Evolutionary conservation across 2,888 invertebrate genomes (phyloP).

Genomic region (Patella pellucida): DNA sequence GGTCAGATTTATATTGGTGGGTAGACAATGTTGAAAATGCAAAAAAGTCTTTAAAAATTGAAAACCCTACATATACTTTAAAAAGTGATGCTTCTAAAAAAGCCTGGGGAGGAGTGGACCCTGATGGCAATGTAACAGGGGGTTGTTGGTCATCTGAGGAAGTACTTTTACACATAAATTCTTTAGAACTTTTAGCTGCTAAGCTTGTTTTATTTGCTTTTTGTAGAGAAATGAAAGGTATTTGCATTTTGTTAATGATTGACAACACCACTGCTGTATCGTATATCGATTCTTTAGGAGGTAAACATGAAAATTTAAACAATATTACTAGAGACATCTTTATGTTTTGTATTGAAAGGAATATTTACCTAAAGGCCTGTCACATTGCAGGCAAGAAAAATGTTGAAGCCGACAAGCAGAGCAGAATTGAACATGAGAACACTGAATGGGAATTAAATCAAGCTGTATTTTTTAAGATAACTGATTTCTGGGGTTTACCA

Average conservation of each 20-base stretch:
- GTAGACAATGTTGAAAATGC: background rate
- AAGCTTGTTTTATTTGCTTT: background rate
- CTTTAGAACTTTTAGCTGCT: background rate
- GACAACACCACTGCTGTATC: background rate
- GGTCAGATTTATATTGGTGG: background rate
- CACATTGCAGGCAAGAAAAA: constrained; percentile 16
- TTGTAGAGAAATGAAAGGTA: background rate
- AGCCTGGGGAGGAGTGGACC: background rate
- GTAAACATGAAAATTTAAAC: background rate
- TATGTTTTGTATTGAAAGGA: constrained; percentile 14
- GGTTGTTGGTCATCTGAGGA: background rate
- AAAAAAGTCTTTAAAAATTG: background rate
- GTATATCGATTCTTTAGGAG: background rate
- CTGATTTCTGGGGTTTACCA: constrained; percentile 1
- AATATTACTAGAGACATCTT: constrained; percentile 17
- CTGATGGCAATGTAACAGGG: background rate
- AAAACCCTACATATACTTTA: background rate
- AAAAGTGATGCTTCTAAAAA: background rate
- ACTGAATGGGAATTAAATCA: constrained; percentile 20
- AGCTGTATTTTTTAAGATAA: constrained; percentile 3
- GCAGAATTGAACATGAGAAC: constrained; percentile 11
- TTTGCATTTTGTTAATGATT: background rate
- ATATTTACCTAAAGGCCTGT: constrained; percentile 21
- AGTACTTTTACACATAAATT: background rate
- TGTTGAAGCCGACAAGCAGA: constrained; percentile 19